Evolutionary conservation across 1,140 invertebrate species (phyloP).

Genomic region (Platyura marginata): DNA sequence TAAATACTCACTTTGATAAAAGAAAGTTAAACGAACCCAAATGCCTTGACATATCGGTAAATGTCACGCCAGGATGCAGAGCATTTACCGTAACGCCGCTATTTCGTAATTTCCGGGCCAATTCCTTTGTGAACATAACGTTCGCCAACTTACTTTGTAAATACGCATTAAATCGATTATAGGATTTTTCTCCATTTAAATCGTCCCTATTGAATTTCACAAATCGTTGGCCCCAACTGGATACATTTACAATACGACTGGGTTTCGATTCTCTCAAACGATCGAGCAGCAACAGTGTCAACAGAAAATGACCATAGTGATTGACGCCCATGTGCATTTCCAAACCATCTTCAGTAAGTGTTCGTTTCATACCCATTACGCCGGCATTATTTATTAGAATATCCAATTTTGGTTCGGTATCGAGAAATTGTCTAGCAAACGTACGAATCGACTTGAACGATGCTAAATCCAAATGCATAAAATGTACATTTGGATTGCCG

Average conservation of each 20-base stretch:
- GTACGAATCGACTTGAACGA: slow-evolving; percentile 23
- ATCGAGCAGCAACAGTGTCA: slow-evolving; percentile 47
- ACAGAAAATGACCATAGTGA: slow-evolving; percentile 49
- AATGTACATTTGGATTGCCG: slow-evolving; percentile 17
- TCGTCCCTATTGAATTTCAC: slow-evolving; percentile 43
- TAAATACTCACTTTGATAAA: not conserved
- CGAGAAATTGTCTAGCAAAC: slow-evolving; percentile 25
- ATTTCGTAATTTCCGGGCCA: slow-evolving; percentile 34
- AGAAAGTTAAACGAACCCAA: not conserved
- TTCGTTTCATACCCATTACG: slow-evolving; percentile 28
- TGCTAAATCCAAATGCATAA: slow-evolving; percentile 17
- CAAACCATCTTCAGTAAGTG: slow-evolving; percentile 37
- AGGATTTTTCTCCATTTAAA: slow-evolving; percentile 34
- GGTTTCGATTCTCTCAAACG: slow-evolving; percentile 33
- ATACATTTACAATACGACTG: slow-evolving; percentile 46
- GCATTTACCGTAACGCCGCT: slow-evolving; percentile 33
- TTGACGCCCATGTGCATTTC: slow-evolving; percentile 47
- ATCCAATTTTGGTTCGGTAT: slow-evolving; percentile 33
- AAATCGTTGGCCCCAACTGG: slow-evolving; percentile 37
- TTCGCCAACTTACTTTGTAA: slow-evolving; percentile 50
- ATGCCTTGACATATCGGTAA: slow-evolving; percentile 28
- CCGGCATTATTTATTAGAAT: slow-evolving; percentile 58
- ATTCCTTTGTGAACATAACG: slow-evolving; percentile 41
- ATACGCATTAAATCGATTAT: slow-evolving; percentile 31
- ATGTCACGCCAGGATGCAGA: slow-evolving; percentile 37